These are phyloP conservation scores for Eristalis tenax DNA, from an alignment of 2,888 invertebrate genomes.

Conservation along the genomic window DNA sequence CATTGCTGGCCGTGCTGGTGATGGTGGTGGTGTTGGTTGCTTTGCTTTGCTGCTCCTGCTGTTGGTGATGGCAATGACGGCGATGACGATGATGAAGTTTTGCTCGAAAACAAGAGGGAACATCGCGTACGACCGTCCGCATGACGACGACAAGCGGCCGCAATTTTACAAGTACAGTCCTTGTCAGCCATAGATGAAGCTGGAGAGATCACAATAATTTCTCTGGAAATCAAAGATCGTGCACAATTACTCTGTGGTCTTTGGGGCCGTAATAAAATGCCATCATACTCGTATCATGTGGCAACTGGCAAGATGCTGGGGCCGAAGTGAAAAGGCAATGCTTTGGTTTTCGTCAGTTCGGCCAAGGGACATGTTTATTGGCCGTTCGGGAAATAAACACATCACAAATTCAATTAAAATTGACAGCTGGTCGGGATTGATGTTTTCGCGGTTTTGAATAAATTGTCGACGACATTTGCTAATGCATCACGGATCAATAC, in stretches of 20 bases:
- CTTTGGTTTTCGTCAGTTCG: constrained; percentile 70
- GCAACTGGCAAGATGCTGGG: constrained; percentile 24
- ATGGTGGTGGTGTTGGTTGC: background rate
- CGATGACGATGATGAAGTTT: constrained; percentile 66
- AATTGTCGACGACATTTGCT: constrained; percentile 58
- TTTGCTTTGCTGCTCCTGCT: constrained; percentile 33
- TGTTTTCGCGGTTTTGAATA: constrained; percentile 67
- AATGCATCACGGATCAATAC: constrained; percentile 58
- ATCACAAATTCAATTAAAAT: constrained; percentile 73
- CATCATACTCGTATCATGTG: constrained; percentile 43
- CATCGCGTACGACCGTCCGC: constrained; percentile 53
- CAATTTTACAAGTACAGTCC: constrained; percentile 71
- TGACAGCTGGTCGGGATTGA: constrained; percentile 73
- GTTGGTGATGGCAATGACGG: constrained; percentile 56
- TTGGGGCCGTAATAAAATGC: constrained; percentile 63
- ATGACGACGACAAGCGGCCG: constrained; percentile 41
- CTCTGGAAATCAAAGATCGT: constrained; percentile 72
- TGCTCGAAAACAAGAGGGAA: constrained; percentile 56
- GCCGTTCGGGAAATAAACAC: constrained; percentile 70
- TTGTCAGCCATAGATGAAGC: constrained; percentile 71
- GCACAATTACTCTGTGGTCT: constrained; percentile 71
- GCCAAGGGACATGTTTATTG: constrained; percentile 72
- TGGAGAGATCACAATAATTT: constrained; percentile 65
- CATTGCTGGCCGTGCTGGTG: background rate
- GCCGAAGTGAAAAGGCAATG: constrained; percentile 28